These are phyloP conservation scores for Drosophila austrosaltans DNA, from an alignment of 2,888 invertebrate genomes.

Conservation along the genomic window DNA sequence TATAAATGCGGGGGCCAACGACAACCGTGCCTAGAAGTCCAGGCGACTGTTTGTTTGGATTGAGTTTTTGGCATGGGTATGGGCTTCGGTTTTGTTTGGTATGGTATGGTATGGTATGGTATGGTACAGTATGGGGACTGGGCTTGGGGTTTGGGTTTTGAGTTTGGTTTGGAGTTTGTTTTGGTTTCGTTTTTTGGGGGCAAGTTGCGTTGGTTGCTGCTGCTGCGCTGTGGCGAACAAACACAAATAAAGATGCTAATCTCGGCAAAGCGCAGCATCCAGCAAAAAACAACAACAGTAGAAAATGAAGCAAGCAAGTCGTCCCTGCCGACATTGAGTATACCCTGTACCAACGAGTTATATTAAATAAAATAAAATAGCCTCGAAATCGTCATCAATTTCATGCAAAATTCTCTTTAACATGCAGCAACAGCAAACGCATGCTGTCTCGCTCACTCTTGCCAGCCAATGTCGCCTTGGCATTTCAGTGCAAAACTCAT, in stretches of 20 bases:
- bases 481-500: too few species aligned
- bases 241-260: conserved; percentile 79
- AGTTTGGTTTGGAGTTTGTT: conserved; percentile 33
- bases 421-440: too few species aligned
- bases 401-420: too few species aligned
- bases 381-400: too few species aligned
- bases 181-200: conserved; percentile 38
- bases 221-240: conserved; percentile 69
- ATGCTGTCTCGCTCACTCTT: too few species aligned
- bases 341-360: too few species aligned
- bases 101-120: neutral
- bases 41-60: conserved; percentile 38
- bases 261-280: conserved; percentile 63
- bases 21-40: conserved; percentile 59
- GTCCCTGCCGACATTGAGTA: too few species aligned
- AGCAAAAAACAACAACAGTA: conserved; percentile 19
- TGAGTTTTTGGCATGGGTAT: conserved; percentile 47
- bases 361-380: too few species aligned
- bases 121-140: conserved; percentile 13
- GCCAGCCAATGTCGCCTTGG: too few species aligned
- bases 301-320: too few species aligned
- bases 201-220: conserved; percentile 25
- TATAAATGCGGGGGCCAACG: conserved; percentile 68
- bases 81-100: conserved; percentile 29
- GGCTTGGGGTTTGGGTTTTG: conserved; percentile 22